These are phyloP conservation scores for Drosophila peninsularis DNA, from an alignment of 2,888 invertebrate species.

Conservation along the genomic window DNA sequence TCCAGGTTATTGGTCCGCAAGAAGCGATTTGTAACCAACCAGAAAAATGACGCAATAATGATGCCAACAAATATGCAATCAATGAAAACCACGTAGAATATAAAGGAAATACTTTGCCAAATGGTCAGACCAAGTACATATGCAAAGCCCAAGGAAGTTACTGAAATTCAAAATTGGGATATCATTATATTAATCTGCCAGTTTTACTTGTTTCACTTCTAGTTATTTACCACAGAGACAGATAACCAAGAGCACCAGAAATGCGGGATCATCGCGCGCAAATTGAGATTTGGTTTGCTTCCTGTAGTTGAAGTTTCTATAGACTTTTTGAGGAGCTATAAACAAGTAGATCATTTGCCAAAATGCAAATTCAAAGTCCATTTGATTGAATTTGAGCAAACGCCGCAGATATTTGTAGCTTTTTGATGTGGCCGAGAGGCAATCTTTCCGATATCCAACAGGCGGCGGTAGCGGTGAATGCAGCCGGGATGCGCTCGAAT, in stretches of 20 bases:
- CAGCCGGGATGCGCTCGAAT: slow-evolving; percentile 85
- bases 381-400: slow-evolving; percentile 95
- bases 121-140: slow-evolving; percentile 90
- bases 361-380: slow-evolving; percentile 99
- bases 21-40: slow-evolving; percentile 88
- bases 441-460: slow-evolving; percentile 88
- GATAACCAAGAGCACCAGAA: slow-evolving; percentile 94
- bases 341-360: slow-evolving; percentile 99
- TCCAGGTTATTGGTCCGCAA: slow-evolving; percentile 81
- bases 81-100: slow-evolving; percentile 95
- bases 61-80: slow-evolving; percentile 97
- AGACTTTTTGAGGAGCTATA: slow-evolving; percentile 97
- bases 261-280: slow-evolving; percentile 99
- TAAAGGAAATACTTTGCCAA: slow-evolving; percentile 90
- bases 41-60: slow-evolving; percentile 93
- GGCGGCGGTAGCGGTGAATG: slow-evolving; percentile 90
- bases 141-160: slow-evolving; percentile 95
- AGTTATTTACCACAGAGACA: slow-evolving; percentile 90
- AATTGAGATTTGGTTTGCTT: slow-evolving; percentile 99
- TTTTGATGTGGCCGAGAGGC: slow-evolving; percentile 94
- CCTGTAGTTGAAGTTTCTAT: slow-evolving; percentile 98
- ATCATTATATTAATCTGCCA: background rate
- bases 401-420: slow-evolving; percentile 94
- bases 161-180: slow-evolving; percentile 84
- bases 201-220: background rate